Base-by-base conservation (phyloP, 2,888 invertebrate genomes). In the Parapristionchus giblindavisi region DNA sequence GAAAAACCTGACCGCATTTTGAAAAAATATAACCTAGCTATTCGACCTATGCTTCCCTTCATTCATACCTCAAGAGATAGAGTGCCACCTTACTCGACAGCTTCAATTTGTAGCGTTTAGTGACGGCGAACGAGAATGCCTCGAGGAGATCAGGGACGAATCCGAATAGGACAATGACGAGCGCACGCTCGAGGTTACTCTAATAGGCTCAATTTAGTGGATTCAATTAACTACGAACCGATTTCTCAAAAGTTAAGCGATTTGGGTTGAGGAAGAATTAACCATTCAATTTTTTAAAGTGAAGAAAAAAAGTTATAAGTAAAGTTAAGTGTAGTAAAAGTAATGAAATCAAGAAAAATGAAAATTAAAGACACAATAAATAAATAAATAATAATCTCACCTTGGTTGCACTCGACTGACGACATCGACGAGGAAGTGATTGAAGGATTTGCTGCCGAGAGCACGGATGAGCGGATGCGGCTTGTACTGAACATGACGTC, bases 181-280 rank as follows among this genome's bases (percentile, higher is more conserved):
- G 90, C 0, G 95, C 92, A 89, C 96, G 95, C 89, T 97, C 95
- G 77, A 98, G 89, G 87, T 97, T 96, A 87, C 96, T 94, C 89
- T 5, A 91, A 90, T 77, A 78, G 77, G 72, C 38, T n/a, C n/a
- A n/a, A n/a, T n/a, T n/a, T n/a, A n/a, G n/a, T n/a, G n/a, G n/a
- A n/a, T n/a, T n/a, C n/a, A n/a, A n/a, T n/a, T n/a, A n/a, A n/a
- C n/a, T n/a, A n/a, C n/a, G n/a, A n/a, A n/a, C n/a, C n/a, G n/a
- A n/a, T n/a, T n/a, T n/a, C n/a, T n/a, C n/a, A n/a, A n/a, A n/a
- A n/a, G n/a, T n/a, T n/a, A n/a, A n/a, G n/a, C n/a, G n/a, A n/a
- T n/a, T n/a, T n/a, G n/a, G n/a, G n/a, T n/a, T n/a, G n/a, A n/a
- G n/a, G n/a, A n/a, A n/a, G n/a, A n/a, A n/a, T n/a, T n/a, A n/a